Base-by-base conservation (phyloP, 2,888 invertebrate species). In the Trichogramma evanescens region DNA sequence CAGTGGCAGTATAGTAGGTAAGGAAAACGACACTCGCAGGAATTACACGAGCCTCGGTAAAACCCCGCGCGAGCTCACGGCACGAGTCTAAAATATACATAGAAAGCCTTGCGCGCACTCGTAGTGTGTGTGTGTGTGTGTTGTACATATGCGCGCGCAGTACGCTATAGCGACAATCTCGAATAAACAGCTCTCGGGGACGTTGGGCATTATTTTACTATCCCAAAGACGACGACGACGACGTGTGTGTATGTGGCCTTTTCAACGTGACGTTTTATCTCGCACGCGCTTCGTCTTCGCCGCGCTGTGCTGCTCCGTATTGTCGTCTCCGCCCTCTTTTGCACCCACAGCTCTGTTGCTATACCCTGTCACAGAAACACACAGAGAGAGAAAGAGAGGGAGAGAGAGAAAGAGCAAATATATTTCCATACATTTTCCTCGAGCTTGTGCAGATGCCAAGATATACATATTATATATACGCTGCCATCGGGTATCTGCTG, bases 381-480 rank as follows among this genome's bases (percentile, higher is more conserved):
- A 26, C 3, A 26, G 26, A 26, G 26, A 26, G 26, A 26, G 2
- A 26, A 26, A 26, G 26, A 26, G 26, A 26, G 26, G 26, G 26
- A 26, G 26, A 26, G 26, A 26, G 13, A 13, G 26, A 26, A 26
- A 26, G 26, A 26, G 71, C 68, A 75, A 76, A 77, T 76, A 76
- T 71, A 77, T 77, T 76, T 77, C 74, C 77, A 77, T 76, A 75
- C 72, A 76, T 76, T 76, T 76, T 71, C 71, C 71, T 68, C 69
- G 66, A 59, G 66, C 67, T 65, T 65, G 66, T 66, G 63, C 61
- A 58, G 46, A 64, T 59, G 59, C 64, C 59, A 55, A 26, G 26
- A 26, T 26, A 26, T 26, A 26, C 26, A 26, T 26, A 26, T 26
- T 26, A 26, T 26, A 26, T 26, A 26, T 26, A 26, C 26, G 26